A percentile compares a stretch with the other conserved stretches of the same genome.
Evolutionary conservation across 2,113 vertebrate species (phyloP).

Genomic region (Upupa epops): DNA sequence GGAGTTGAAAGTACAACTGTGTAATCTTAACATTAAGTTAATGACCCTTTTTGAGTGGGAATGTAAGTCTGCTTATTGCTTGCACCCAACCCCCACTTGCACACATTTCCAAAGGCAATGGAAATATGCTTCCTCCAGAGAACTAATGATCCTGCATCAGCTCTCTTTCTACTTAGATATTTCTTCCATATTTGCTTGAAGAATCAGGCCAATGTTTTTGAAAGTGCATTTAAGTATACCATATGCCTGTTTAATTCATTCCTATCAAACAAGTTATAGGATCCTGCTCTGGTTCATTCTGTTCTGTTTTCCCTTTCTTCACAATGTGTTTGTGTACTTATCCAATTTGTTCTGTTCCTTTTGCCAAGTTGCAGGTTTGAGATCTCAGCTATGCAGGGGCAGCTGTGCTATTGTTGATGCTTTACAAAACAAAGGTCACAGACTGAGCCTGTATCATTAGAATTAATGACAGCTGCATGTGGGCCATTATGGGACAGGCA

Average conservation of each 20-base stretch:
- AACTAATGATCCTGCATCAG: conserved; percentile 25
- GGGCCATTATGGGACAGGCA: neutral
- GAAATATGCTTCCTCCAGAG: conserved; percentile 18
- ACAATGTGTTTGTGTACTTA: conserved; percentile 79
- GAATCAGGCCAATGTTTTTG: conserved; percentile 78
- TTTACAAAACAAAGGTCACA: conserved; percentile 61
- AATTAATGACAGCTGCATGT: neutral
- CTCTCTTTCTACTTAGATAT: conserved; percentile 60
- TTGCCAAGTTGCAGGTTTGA: conserved; percentile 80
- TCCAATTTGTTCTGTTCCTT: conserved; percentile 71
- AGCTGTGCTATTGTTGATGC: conserved; percentile 73
- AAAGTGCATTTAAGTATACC: conserved; percentile 80
- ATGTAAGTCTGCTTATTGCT: neutral
- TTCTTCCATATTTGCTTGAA: conserved; percentile 72
- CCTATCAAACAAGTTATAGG: conserved; percentile 77
- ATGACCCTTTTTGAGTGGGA: neutral
- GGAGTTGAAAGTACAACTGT: neutral
- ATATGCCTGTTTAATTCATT: conserved; percentile 81
- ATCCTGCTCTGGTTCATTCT: conserved; percentile 74
- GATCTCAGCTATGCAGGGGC: conserved; percentile 68
- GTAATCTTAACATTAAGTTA: neutral
- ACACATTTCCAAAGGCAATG: conserved; percentile 18
- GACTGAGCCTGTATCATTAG: neutral
- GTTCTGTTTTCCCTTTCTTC: conserved; percentile 75
- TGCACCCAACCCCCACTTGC: neutral